Percentiles rank a stretch among this genome's conserved stretches.
Conservation (phyloP, 1,140 invertebrate species). For the Drosophila malerkotliana region DNA sequence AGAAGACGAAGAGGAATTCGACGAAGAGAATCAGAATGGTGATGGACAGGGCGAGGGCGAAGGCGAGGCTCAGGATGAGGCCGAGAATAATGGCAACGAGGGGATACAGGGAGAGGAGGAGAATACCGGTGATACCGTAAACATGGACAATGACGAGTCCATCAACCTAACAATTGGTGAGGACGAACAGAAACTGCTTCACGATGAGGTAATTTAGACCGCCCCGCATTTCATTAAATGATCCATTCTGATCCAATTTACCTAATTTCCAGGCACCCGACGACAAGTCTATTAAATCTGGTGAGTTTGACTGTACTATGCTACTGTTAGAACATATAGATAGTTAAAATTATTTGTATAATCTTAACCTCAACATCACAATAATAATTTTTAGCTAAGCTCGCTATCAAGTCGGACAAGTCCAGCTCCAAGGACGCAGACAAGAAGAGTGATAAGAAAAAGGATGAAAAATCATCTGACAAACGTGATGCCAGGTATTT, state of each 20-base stretch:
- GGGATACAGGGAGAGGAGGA: conserved; percentile 62
- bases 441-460: conserved; percentile 74
- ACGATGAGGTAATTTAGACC: conserved; percentile 86
- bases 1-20: conserved; percentile 53
- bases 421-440: conserved; percentile 59
- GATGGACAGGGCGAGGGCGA: conserved; percentile 41
- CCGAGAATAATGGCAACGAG: conserved; percentile 27
- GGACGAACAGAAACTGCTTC: conserved; percentile 90
- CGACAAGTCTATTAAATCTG: conserved; percentile 78
- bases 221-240: background rate
- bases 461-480: conserved; percentile 73
- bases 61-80: conserved; percentile 28
- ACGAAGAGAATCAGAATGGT: conserved; percentile 42
- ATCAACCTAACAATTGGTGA: conserved; percentile 92
- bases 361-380: background rate
- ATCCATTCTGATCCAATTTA: conserved; percentile 20
- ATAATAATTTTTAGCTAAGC: conserved; percentile 55
- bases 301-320: conserved; percentile 39
- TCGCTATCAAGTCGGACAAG: conserved; percentile 64
- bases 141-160: conserved; percentile 88
- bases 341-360: too few species aligned
- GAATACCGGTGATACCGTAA: conserved; percentile 64
- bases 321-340: too few species aligned
- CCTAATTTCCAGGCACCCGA: conserved; percentile 64
- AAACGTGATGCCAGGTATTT: conserved; percentile 74